These are phyloP conservation scores for Trissolcus brochymenae DNA, from an alignment of 2,888 invertebrate species.

Conservation along the genomic window DNA sequence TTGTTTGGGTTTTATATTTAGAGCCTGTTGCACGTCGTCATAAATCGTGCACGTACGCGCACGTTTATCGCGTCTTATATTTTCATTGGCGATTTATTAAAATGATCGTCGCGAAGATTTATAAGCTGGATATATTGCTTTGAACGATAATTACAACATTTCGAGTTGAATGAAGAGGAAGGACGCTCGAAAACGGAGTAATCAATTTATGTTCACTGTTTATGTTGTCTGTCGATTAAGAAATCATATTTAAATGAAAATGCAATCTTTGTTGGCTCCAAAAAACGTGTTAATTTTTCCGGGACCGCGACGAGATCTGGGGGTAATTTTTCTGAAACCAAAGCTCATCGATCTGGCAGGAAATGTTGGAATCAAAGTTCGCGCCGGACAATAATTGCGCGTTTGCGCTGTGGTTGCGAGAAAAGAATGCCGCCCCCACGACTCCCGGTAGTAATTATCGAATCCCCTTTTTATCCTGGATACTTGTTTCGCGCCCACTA, in stretches of 20 bases:
- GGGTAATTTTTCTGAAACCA: background rate
- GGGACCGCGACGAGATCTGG: background rate
- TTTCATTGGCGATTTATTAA: conserved; percentile 40
- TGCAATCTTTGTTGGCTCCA: too few relatives aligned
- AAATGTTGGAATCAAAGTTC: conserved; percentile 70
- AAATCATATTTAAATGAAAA: too few relatives aligned
- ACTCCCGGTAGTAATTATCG: conserved; percentile 77
- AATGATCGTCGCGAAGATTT: conserved; percentile 19
- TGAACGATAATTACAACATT: conserved; percentile 9
- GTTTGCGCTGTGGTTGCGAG: conserved; percentile 73
- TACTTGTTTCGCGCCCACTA: conserved; percentile 54
- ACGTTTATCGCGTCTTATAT: conserved; percentile 12
- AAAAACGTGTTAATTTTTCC: too few relatives aligned
- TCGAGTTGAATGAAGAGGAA: background rate
- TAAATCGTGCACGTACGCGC: conserved; percentile 26
- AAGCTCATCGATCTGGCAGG: conserved; percentile 47
- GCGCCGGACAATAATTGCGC: conserved; percentile 74
- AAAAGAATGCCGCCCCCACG: conserved; percentile 74
- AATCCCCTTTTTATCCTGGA: conserved; percentile 60
- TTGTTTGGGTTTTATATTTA: conserved; percentile 45
- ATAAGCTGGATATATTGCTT: conserved; percentile 6
- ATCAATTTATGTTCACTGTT: background rate
- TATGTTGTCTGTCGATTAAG: too few relatives aligned
- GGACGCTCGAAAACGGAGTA: too few relatives aligned
- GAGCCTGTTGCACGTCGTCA: conserved; percentile 30